phyloP scores from a whole-genome alignment of 2,888 invertebrate genomes.

The Congeria kusceri region DNA sequence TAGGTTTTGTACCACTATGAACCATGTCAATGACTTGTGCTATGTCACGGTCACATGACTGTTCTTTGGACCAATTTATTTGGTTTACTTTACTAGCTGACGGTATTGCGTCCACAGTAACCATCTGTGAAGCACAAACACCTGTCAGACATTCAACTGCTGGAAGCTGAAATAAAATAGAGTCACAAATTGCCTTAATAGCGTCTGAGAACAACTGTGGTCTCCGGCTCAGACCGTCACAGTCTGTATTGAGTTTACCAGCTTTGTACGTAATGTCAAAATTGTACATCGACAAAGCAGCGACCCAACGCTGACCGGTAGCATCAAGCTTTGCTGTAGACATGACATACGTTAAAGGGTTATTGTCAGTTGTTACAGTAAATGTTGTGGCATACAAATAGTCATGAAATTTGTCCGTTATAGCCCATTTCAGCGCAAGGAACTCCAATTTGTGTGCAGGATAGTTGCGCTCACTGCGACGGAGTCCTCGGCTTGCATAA shows the following conservation, averaged over 20 bases:
- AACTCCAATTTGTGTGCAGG: conserved; percentile 47
- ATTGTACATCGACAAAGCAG: conserved; percentile 41
- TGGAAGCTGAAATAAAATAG: neutral
- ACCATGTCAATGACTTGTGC: neutral
- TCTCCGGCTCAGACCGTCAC: conserved; percentile 30
- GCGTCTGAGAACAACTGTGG: conserved; percentile 16
- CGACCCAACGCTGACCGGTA: conserved; percentile 50
- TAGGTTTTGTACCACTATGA: conserved; percentile 14
- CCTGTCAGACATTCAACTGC: conserved; percentile 8
- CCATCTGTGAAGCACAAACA: neutral
- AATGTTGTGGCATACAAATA: conserved; percentile 38
- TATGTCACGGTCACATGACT: conserved; percentile 1
- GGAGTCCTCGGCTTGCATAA: conserved; percentile 47
- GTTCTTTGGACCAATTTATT: conserved; percentile 4
- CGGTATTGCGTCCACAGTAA: neutral
- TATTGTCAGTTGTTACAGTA: conserved; percentile 29
- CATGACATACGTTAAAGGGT: conserved; percentile 48
- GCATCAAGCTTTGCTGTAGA: conserved; percentile 52
- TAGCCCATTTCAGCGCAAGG: conserved; percentile 51
- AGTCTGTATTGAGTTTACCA: conserved; percentile 34
- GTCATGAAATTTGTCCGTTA: conserved; percentile 52
- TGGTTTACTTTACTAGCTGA: neutral
- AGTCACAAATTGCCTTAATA: conserved; percentile 21
- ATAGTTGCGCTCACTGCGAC: conserved; percentile 38
- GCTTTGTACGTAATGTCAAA: conserved; percentile 28